A percentile compares a stretch with the other conserved stretches of the same genome.
These are phyloP conservation scores for Papilio protenor DNA, from an alignment of 2,888 invertebrate genomes.

Conservation along the genomic window DNA sequence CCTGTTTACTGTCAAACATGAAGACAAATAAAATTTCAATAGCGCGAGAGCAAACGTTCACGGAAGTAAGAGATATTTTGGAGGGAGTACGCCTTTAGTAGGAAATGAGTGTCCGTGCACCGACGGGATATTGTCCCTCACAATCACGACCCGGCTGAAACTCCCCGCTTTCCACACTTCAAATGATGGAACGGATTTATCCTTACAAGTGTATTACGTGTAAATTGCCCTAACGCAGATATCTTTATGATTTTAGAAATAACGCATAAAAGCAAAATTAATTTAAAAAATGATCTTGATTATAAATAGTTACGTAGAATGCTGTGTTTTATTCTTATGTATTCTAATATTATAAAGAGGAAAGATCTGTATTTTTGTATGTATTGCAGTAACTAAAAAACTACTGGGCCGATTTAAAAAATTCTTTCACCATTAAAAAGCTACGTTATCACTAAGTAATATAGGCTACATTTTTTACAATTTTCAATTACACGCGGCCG, in stretches of 20 bases:
- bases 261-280: too few relatives aligned
- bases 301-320: not conserved
- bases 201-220: conserved; percentile 68
- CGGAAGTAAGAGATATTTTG: conserved; percentile 80
- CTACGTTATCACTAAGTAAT: too few relatives aligned
- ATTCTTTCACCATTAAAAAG: too few relatives aligned
- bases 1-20: conserved; percentile 45
- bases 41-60: conserved; percentile 65
- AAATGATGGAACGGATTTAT: conserved; percentile 75
- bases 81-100: conserved; percentile 68
- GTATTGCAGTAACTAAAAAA: too few relatives aligned
- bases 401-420: too few relatives aligned
- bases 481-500: too few relatives aligned
- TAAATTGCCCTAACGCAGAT: conserved; percentile 56
- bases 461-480: too few relatives aligned
- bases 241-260: conserved; percentile 34
- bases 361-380: too few relatives aligned
- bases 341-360: too few relatives aligned
- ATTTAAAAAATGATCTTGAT: not conserved
- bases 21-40: conserved; percentile 60
- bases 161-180: conserved; percentile 73
- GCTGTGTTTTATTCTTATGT: too few relatives aligned
- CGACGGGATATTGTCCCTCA: conserved; percentile 81
- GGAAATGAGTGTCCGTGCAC: conserved; percentile 81
- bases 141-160: conserved; percentile 79